A percentile compares a stretch with the other conserved stretches of the same genome.
These are phyloP conservation scores for Montipora capricornis DNA, from an alignment of 64 coral and sea anemone species.

Conservation along the genomic window DNA sequence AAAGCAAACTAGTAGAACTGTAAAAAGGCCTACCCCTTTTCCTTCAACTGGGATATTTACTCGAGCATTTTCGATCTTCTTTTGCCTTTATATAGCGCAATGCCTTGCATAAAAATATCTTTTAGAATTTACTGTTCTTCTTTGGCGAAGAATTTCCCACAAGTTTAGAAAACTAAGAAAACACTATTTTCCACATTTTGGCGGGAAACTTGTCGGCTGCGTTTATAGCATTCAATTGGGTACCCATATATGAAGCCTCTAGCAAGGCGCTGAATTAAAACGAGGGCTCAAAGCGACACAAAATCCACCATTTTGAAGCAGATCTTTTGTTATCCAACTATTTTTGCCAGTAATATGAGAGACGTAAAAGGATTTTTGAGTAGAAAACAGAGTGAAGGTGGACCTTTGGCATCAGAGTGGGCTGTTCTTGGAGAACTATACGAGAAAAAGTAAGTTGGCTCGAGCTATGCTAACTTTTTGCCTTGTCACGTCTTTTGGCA, in stretches of 20 bases:
- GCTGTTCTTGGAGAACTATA: constrained; percentile 88
- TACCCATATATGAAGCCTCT: neutral
- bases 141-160: neutral
- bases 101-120: neutral
- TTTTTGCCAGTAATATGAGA: constrained; percentile 70
- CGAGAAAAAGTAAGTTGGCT: constrained; percentile 84
- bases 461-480: constrained; percentile 1
- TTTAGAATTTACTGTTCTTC: neutral
- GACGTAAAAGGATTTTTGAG: constrained; percentile 94
- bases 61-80: too few relatives aligned
- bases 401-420: constrained; percentile 87
- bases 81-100: neutral
- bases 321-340: too few relatives aligned
- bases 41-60: too few relatives aligned
- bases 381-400: constrained; percentile 91
- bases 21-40: too few relatives aligned
- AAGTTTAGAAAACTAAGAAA: neutral
- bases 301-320: neutral
- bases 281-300: neutral
- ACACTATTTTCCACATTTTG: constrained; percentile 1
- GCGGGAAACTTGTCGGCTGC: constrained; percentile 32
- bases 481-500: constrained; percentile 60
- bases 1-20: too few relatives aligned
- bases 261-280: neutral
- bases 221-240: neutral